Percentiles rank a stretch among this genome's conserved stretches.
phyloP scores from a whole-genome alignment of 2,888 invertebrate genomes.

The Phengaris arion region DNA sequence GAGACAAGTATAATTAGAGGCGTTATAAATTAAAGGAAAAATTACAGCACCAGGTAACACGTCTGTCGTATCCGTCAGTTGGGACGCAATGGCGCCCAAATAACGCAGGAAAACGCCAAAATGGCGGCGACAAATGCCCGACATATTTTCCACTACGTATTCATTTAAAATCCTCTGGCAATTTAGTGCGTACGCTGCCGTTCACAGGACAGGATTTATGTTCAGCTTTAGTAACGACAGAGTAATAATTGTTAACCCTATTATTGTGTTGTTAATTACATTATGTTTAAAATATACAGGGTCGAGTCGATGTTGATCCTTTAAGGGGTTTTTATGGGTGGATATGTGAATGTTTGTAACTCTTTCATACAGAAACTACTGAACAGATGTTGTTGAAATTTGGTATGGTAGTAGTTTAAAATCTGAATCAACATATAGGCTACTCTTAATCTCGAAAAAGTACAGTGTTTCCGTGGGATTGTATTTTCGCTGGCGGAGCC shows the following conservation, averaged over 20 bases:
- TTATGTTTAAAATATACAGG: background rate
- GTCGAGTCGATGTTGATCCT: background rate
- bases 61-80: constrained; percentile 49
- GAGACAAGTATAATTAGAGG: background rate
- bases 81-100: constrained; percentile 51
- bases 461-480: too few relatives aligned
- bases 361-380: too few relatives aligned
- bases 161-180: constrained; percentile 51
- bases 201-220: background rate
- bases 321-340: too few relatives aligned
- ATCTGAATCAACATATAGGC: too few relatives aligned
- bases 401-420: too few relatives aligned
- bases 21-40: background rate
- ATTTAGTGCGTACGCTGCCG: constrained; percentile 21
- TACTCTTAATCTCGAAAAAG: too few relatives aligned
- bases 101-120: constrained; percentile 57
- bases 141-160: constrained; percentile 58
- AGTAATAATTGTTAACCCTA: background rate
- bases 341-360: too few relatives aligned
- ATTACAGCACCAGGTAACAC: constrained; percentile 43
- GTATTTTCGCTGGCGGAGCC: too few relatives aligned
- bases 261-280: background rate
- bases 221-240: background rate
- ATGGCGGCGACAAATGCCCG: constrained; percentile 56
- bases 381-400: too few relatives aligned